Evolutionary conservation across 1,140 invertebrate species (phyloP), one percentile per base, ranked within the genome.

Genomic region (Leguminivora glycinivorella): DNA sequence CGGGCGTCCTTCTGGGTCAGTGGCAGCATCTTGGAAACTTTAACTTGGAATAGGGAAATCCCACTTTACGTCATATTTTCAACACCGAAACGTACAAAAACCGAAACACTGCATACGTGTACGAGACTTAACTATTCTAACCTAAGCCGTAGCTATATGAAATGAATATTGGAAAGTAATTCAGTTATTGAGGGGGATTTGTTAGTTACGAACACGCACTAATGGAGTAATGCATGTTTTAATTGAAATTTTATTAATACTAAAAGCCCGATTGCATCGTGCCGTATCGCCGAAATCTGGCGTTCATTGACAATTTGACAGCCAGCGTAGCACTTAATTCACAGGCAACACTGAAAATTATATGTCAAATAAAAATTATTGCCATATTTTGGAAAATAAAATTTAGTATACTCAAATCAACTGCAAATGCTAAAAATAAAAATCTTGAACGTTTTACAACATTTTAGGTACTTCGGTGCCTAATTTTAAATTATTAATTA

Each of bases 1-100:
- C 93, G 90, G n/a, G 94, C 93, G 85, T 97, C 96, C 85, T 95
- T 95, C 84, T 96, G 95, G 63, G 94, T 95, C 68, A 97, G 85
- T 17, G 96, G 96, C 88, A 97, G 88, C 95, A 96, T 96, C 79
- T 84, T 94, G 76, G 75, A 71, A 82, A 63, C 67, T 72, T 58
- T 77, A 56, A 71, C 72, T 74, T 71, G 67, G 71, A 63, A 74
- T 72, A 67, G 56, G 14, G 43, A 24, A 47, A 69, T 26, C 68
- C 71, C 67, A 74, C 73, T 76, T 89, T 82, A 87, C 84, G 83
- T 88, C 87, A 91, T 91, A 69, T 69, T 47, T 85, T 86, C 86
- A 81, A 75, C 76, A 84, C 82, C 70, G 80, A 79, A 73, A 72
- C 52, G 72, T 63, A 26, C 74, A 78, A 75, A 74, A 78, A 66